Evolutionary conservation across 2,888 invertebrate genomes (phyloP).

Genomic region (Patella ulyssiponensis): DNA sequence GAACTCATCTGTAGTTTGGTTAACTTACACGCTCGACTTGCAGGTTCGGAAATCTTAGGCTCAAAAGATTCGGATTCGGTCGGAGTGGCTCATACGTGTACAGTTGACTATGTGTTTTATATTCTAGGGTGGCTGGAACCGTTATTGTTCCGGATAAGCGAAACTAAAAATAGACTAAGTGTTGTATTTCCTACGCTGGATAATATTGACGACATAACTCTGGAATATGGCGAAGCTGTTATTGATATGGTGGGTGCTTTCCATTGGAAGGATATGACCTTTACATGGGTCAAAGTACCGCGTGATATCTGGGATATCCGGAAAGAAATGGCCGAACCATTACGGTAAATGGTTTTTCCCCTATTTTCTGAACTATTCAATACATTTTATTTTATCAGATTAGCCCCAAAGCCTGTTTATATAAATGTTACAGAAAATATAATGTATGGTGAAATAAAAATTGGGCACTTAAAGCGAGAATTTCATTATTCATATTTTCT

Average conservation of each 20-base stretch:
- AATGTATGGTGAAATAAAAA: too few relatives aligned
- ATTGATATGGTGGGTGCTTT: conserved; percentile 5
- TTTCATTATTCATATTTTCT: too few relatives aligned
- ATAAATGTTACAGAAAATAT: not conserved
- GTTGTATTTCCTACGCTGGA: not conserved
- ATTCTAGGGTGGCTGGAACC: not conserved
- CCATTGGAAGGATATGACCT: conserved; percentile 8
- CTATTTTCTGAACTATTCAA: not conserved
- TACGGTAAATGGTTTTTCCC: not conserved
- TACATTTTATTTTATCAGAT: not conserved
- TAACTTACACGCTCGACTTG: too few relatives aligned
- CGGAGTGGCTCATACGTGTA: too few relatives aligned
- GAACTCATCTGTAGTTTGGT: too few relatives aligned
- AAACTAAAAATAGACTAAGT: not conserved
- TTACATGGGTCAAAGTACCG: conserved; percentile 7
- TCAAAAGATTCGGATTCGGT: too few relatives aligned
- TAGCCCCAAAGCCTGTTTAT: not conserved
- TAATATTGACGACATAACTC: not conserved
- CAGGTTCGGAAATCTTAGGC: too few relatives aligned
- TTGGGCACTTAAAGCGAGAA: too few relatives aligned
- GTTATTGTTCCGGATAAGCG: not conserved
- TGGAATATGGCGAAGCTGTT: conserved; percentile 7
- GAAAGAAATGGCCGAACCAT: not conserved
- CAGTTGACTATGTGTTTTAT: too few relatives aligned
- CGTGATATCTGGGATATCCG: not conserved